phyloP scores from a whole-genome alignment of 2,797 vertebrate genomes.

The Ambastaia sidthimunki region DNA sequence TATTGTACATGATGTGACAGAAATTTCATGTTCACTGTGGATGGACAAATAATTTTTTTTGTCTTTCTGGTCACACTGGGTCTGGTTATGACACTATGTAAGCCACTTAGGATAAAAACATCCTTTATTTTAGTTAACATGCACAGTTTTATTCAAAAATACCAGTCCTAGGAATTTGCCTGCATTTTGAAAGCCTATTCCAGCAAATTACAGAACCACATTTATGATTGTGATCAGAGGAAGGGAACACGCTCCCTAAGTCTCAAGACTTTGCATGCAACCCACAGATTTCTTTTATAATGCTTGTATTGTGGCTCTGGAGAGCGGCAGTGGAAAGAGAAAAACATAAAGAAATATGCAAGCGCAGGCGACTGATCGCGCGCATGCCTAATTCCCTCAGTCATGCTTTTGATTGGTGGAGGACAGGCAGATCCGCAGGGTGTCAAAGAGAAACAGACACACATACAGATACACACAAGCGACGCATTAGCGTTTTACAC shows the following conservation, averaged over 20 bases:
- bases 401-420: slow-evolving; percentile 51
- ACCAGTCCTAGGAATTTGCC: neutral
- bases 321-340: slow-evolving; percentile 1
- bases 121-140: neutral
- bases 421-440: neutral
- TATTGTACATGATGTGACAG: no score
- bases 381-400: slow-evolving; percentile 53
- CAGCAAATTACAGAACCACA: neutral
- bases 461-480: slow-evolving; percentile 23
- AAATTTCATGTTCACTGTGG: no score
- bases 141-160: neutral
- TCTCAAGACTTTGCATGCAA: neutral
- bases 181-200: neutral
- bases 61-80: no score
- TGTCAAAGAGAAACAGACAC: slow-evolving; percentile 22
- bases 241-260: neutral
- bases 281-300: neutral
- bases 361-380: slow-evolving; percentile 25
- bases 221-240: neutral
- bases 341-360: slow-evolving; percentile 15
- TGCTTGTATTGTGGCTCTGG: neutral
- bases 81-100: no score
- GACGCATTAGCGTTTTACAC: slow-evolving; percentile 51
- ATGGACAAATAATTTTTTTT: no score
- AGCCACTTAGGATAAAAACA: no score